Evolutionary conservation across 2,113 vertebrate genomes (phyloP), one percentile per base, ranked within the genome.

Genomic region (Coptodon bakossiorum): DNA sequence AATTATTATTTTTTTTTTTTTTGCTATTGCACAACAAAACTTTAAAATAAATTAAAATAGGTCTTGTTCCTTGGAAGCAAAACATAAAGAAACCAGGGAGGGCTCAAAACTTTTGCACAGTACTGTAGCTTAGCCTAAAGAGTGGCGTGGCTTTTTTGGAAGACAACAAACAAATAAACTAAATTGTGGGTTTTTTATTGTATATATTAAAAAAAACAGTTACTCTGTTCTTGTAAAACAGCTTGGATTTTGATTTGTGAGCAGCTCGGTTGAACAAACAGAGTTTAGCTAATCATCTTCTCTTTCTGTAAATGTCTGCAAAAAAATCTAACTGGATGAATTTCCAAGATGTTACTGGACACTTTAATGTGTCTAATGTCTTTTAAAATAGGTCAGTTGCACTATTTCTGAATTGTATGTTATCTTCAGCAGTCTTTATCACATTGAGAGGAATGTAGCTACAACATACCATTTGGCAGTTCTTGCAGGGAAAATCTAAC

Each of bases 401-500:
- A 54, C 43, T 22, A 54, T 24, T 61, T 88, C 43, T 76, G 40
- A 76, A 78, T 54, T 19, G 40, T 66, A 52, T 5, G 54, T 22
- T 19, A 54, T 59, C 79, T 84, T 48, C 71, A 66, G 16, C 79
- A 3, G 61, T 88, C 27, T 53, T 76, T 31, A 78, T 54, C 52
- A 59, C 16, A 59, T 48, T 31, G 34, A 80, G 83, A 82, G 27
- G 82, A 80, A 59, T 66, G 40, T 34, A 68, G 79, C 84, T 63
- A 31, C 63, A 38, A 57, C 76, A 43, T 48, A 61, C 22, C 88
- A 89, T 78, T 85, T 76, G 81, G 38, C 87, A 88, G 80, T 90
- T 89, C 86, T 83, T 91, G 84, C 85, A 61, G 86, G 83, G 83
- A 86, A 57, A 86, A 90, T 87, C 8, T 91, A 86, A 90, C 89